Conservation (phyloP, 2,113 vertebrate genomes). For the Salvelinus namaycush region DNA sequence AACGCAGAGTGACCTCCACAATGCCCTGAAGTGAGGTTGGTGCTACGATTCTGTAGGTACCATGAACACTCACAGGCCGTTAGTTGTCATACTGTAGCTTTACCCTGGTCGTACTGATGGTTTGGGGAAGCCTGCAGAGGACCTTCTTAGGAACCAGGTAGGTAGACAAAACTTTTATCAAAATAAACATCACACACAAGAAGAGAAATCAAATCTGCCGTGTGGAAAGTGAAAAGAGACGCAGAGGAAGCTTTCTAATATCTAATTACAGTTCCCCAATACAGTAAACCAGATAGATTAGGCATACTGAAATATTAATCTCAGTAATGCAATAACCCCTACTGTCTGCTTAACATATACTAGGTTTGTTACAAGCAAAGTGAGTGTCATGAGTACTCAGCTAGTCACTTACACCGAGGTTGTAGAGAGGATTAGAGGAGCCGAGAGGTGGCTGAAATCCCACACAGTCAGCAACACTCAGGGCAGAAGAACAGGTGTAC, state of each 20-base stretch:
- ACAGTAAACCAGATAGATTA: background rate
- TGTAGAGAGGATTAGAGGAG: conserved; percentile 52
- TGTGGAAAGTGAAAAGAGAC: background rate
- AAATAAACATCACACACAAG: background rate
- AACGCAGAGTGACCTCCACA: background rate
- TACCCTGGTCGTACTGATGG: no score
- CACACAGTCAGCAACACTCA: conserved; percentile 58
- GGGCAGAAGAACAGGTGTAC: conserved; percentile 18
- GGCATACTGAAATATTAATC: no score
- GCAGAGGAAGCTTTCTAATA: background rate
- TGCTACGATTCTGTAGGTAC: no score
- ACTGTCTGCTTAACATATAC: background rate
- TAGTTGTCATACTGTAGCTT: no score
- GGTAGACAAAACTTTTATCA: background rate
- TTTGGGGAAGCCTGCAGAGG: background rate
- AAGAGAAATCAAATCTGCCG: no score
- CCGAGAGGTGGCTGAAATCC: conserved; percentile 49
- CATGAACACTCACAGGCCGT: no score
- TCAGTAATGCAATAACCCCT: background rate
- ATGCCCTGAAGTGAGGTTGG: background rate
- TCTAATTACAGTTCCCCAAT: background rate
- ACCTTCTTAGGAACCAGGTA: background rate
- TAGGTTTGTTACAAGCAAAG: background rate
- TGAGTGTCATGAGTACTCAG: background rate
- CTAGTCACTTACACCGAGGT: conserved; percentile 6